Conservation (phyloP, 1,140 invertebrate genomes). For the Homarus americanus region DNA sequence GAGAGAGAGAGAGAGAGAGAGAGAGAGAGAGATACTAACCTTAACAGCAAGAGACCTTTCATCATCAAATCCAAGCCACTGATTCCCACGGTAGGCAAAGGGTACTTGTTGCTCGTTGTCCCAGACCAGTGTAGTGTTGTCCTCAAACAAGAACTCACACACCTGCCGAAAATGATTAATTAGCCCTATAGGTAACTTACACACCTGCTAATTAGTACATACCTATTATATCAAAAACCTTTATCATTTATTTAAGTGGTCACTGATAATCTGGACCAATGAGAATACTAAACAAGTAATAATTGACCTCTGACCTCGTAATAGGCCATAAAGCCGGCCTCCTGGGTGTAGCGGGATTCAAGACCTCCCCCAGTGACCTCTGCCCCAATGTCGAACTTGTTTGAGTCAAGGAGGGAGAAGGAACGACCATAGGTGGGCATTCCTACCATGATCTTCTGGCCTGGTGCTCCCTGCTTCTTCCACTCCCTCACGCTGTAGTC, state of each 20-base stretch:
- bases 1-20: background rate
- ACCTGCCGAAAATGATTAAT: constrained; percentile 80
- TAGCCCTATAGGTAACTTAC: too few species aligned
- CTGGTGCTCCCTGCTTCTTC: constrained; percentile 95
- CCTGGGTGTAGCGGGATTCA: constrained; percentile 89
- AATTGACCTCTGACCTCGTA: constrained; percentile 92
- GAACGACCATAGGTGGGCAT: constrained; percentile 94
- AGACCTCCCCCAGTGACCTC: constrained; percentile 91
- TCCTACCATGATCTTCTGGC: constrained; percentile 96
- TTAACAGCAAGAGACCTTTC: constrained; percentile 94
- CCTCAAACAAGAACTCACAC: constrained; percentile 93
- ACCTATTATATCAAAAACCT: background rate
- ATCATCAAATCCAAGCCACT: constrained; percentile 98
- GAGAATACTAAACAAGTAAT: too few species aligned
- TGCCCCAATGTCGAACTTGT: constrained; percentile 94
- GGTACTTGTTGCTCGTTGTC: constrained; percentile 97
- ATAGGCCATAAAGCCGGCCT: constrained; percentile 94
- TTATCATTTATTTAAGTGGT: background rate
- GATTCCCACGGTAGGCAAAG: constrained; percentile 93
- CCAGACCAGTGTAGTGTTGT: constrained; percentile 96
- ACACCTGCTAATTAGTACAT: background rate
- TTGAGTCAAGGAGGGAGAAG: constrained; percentile 93
- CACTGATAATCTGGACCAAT: too few species aligned
- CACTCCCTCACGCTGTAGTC: constrained; percentile 95
- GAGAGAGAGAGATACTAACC: constrained; percentile 81